These are phyloP conservation scores for Porphyrio hochstetteri DNA, from an alignment of 2,113 vertebrate genomes.

Conservation along the genomic window DNA sequence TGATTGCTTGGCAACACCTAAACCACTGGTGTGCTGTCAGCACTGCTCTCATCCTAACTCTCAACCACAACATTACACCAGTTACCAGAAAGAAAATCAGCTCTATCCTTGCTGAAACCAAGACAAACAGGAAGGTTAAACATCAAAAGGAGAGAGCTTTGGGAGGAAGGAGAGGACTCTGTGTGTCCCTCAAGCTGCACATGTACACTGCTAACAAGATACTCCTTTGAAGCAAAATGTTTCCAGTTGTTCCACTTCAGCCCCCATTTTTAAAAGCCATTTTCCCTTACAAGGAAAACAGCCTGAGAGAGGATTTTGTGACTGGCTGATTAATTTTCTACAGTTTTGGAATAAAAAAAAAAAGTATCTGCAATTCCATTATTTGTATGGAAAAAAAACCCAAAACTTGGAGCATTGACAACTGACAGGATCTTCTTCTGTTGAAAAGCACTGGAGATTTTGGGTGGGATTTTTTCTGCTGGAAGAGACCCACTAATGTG, in stretches of 20 bases:
- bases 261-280: neutral
- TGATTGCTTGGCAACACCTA: no score
- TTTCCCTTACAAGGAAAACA: neutral
- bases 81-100: no score
- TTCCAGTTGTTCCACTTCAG: neutral
- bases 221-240: neutral
- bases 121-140: neutral
- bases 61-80: no score
- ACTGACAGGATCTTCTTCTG: neutral
- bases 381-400: neutral
- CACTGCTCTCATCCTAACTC: no score
- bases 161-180: neutral
- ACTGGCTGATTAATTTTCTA: neutral
- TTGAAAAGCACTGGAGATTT: neutral
- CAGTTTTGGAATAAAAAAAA: neutral
- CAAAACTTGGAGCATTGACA: neutral
- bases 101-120: no score
- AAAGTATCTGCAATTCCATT: neutral
- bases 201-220: accelerated
- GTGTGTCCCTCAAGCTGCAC: neutral
- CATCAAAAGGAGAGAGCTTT: neutral
- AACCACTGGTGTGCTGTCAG: no score
- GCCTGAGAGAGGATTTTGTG: neutral
- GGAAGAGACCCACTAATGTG: neutral
- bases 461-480: neutral